Percentiles rank a stretch among this genome's conserved stretches.
phyloP scores from a whole-genome alignment of 2,113 vertebrate species.

The Pionites leucogaster region DNA sequence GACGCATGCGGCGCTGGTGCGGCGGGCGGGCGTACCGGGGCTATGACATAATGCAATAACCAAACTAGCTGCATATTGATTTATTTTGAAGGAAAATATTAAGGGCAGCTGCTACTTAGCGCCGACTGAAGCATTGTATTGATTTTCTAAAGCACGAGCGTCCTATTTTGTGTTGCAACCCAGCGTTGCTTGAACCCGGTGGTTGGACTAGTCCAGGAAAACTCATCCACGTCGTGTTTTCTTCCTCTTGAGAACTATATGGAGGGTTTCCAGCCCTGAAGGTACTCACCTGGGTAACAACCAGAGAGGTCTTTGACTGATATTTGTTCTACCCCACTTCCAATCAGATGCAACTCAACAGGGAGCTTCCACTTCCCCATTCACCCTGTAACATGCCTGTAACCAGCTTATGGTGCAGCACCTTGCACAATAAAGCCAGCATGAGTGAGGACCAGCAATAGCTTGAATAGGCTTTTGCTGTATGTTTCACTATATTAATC shows the following conservation, averaged over 20 bases:
- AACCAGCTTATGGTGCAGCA: not conserved
- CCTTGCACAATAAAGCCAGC: not conserved
- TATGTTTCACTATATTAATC: not conserved
- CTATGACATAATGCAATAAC: not conserved
- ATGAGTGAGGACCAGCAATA: not conserved
- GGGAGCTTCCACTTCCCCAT: not conserved
- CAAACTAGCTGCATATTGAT: not conserved
- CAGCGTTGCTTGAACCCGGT: not conserved
- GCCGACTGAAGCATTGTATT: not conserved
- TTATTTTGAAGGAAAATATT: not conserved
- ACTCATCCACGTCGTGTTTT: not conserved
- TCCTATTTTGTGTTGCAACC: not conserved
- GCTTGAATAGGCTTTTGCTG: not conserved
- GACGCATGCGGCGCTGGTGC: not conserved
- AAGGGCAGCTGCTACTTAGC: not conserved
- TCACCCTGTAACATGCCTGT: accelerated
- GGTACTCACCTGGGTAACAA: not conserved
- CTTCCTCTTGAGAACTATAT: not conserved
- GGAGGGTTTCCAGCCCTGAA: not conserved
- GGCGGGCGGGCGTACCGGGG: not conserved
- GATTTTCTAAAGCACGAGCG: not conserved
- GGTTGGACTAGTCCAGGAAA: not conserved
- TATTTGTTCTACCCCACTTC: accelerated
- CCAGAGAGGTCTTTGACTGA: not conserved
- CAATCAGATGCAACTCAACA: not conserved